These are phyloP conservation scores for Apotomis turbidana DNA, from an alignment of 2,888 invertebrate species.

Conservation along the genomic window DNA sequence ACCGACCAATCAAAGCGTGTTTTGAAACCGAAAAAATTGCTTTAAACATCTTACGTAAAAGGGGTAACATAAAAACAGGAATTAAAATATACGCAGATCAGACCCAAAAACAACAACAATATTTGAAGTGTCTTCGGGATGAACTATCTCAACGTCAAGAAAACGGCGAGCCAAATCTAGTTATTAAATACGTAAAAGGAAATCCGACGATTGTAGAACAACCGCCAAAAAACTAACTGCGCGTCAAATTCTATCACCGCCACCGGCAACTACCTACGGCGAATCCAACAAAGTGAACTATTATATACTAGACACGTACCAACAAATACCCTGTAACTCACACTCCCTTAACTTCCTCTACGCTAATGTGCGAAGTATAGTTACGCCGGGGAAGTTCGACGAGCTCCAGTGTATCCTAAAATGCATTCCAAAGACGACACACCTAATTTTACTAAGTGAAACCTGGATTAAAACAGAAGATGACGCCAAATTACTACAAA, in stretches of 20 bases:
- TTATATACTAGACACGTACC: background rate
- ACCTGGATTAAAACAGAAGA: conserved; percentile 9
- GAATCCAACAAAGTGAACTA: background rate
- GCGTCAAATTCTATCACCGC: background rate
- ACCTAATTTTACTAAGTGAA: conserved; percentile 2
- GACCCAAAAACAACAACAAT: conserved; percentile 19
- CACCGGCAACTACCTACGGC: background rate
- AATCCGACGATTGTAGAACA: conserved; percentile 14
- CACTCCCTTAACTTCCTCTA: background rate
- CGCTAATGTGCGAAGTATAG: conserved; percentile 11
- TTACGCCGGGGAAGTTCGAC: background rate
- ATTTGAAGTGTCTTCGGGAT: conserved; percentile 16
- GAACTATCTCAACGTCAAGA: conserved; percentile 18
- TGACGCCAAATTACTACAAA: conserved; percentile 9
- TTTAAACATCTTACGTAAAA: conserved; percentile 19
- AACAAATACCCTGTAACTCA: background rate
- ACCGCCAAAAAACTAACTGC: conserved; percentile 34
- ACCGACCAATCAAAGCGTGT: too few relatives aligned
- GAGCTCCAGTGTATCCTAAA: conserved; percentile 12
- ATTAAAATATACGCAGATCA: conserved; percentile 32
- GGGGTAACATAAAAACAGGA: background rate
- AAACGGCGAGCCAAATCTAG: conserved; percentile 28
- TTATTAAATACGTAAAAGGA: conserved; percentile 35
- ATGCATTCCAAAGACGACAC: conserved; percentile 2
- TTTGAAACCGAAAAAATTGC: background rate